Conservation (phyloP, 2,797 vertebrate genomes). For the Macrochelys suwanniensis region DNA sequence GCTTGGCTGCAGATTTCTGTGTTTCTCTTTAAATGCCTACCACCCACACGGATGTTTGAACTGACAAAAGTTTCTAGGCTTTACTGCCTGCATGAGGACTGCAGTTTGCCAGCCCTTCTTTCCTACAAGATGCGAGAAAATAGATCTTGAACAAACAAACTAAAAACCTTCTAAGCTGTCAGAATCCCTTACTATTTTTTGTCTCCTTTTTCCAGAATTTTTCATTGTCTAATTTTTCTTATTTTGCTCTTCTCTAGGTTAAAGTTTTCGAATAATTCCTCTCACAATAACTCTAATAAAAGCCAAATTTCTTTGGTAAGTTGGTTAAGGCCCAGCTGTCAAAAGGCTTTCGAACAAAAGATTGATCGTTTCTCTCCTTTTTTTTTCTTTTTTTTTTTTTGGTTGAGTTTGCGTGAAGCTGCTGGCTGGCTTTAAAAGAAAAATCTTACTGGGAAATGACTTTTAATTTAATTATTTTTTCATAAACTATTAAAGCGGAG, state of each 20-base stretch:
- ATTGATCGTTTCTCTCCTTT: constrained; percentile 91
- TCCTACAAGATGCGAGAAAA: neutral
- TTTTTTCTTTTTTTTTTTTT: neutral
- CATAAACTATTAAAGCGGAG: constrained; percentile 39
- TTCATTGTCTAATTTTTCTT: constrained; percentile 12
- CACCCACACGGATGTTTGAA: constrained; percentile 89
- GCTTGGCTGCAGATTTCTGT: neutral
- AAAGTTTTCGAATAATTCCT: constrained; percentile 26
- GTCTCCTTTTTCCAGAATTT: neutral
- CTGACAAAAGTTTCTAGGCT: constrained; percentile 83
- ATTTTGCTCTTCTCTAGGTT: neutral
- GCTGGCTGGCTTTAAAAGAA: constrained; percentile 57
- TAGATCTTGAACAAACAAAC: constrained; percentile 1
- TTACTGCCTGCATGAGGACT: neutral
- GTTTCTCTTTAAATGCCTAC: constrained; percentile 78
- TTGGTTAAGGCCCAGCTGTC: constrained; percentile 86
- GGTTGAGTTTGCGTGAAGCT: constrained; percentile 63
- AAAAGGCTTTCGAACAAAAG: constrained; percentile 89
- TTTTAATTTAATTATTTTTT: constrained; percentile 63
- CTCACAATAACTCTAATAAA: constrained; percentile 66
- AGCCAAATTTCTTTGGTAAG: constrained; percentile 84
- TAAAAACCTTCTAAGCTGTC: neutral
- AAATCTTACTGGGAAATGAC: constrained; percentile 59
- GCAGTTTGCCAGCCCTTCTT: neutral
- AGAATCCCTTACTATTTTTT: neutral